Evolutionary conservation across 30 jellyfish, hydroid and myxozoan genomes (phyloP).

Genomic region (Hydra vulgaris): DNA sequence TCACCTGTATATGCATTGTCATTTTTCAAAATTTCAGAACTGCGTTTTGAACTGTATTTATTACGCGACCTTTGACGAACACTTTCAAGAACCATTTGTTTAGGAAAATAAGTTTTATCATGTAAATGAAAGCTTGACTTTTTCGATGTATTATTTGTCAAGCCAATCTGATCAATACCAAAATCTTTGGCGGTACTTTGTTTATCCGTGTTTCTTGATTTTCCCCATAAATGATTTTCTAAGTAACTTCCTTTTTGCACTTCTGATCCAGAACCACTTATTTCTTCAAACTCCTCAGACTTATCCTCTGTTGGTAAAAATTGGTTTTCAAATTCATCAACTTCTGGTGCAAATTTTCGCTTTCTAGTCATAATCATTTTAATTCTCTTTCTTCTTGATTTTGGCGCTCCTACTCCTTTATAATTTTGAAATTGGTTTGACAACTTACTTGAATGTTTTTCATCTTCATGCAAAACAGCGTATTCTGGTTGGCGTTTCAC

Average conservation of each 20-base stretch:
- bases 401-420: slow-evolving; percentile 6
- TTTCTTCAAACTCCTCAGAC: slow-evolving; percentile 3
- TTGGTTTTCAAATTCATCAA: background rate
- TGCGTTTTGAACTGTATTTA: background rate
- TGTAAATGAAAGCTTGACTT: slow-evolving; percentile 16
- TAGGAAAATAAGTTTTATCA: slow-evolving; percentile 20
- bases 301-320: background rate
- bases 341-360: slow-evolving; percentile 17
- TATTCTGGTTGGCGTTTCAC: background rate
- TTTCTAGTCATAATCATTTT: slow-evolving; percentile 25
- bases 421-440: background rate
- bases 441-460: background rate
- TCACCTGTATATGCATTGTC: background rate
- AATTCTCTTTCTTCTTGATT: slow-evolving; percentile 28
- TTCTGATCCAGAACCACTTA: slow-evolving; percentile 14
- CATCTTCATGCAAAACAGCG: background rate
- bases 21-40: background rate
- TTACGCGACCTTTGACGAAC: slow-evolving; percentile 12
- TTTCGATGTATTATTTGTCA: slow-evolving; percentile 4
- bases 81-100: slow-evolving; percentile 38
- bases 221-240: background rate
- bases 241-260: background rate
- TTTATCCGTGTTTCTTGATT: background rate
- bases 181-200: background rate
- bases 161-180: background rate